phyloP scores from a whole-genome alignment of 2,113 vertebrate genomes.

The Abramis brama region DNA sequence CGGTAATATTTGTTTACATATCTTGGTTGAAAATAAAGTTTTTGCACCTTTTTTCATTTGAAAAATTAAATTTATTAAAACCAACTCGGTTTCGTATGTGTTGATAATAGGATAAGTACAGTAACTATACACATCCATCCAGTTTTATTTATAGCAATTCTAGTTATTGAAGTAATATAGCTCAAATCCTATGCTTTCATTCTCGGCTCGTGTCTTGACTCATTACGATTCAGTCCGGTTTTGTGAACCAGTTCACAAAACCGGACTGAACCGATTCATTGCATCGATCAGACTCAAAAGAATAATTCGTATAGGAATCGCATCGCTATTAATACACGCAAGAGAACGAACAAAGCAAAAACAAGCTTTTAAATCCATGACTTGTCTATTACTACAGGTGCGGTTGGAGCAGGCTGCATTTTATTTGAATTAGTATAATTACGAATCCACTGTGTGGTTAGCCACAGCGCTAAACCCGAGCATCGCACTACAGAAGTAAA shows the following conservation, averaged over 20 bases:
- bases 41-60: background rate
- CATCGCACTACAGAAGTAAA: constrained; percentile 47
- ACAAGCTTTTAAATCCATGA: background rate
- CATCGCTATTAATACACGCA: background rate
- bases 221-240: no score
- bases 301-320: background rate
- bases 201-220: background rate
- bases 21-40: background rate
- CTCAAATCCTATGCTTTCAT: background rate
- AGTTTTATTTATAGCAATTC: background rate
- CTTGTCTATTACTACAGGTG: background rate
- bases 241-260: no score
- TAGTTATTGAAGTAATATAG: background rate
- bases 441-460: constrained; percentile 17
- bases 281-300: background rate
- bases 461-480: constrained; percentile 51
- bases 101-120: background rate
- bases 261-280: background rate
- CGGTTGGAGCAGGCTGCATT: background rate
- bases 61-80: background rate
- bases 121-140: background rate
- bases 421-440: background rate
- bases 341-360: constrained; percentile 3
- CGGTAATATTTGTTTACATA: background rate
- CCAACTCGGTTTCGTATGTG: background rate